Evolutionary conservation across 2,113 vertebrate species (phyloP).

Genomic region (Oreochromis spilurus): DNA sequence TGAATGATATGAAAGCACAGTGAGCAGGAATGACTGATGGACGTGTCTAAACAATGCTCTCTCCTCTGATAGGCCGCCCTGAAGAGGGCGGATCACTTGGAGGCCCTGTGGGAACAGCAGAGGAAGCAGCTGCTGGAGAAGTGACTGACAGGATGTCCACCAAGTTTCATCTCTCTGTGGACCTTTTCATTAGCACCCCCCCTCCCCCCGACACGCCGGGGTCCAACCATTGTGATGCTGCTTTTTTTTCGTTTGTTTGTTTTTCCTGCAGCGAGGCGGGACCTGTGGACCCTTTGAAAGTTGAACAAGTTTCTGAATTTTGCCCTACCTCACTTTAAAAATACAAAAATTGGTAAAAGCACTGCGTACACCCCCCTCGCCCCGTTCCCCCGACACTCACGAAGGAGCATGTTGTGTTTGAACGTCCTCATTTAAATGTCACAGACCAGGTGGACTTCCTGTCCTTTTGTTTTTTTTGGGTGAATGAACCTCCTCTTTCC

Average conservation of each 20-base stretch:
- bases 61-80: slow-evolving; percentile 74
- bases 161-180: not conserved
- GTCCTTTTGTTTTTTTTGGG: not conserved
- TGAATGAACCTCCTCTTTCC: not conserved
- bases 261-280: slow-evolving; percentile 14
- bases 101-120: slow-evolving; percentile 84
- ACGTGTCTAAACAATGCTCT: accelerated
- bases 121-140: slow-evolving; percentile 76
- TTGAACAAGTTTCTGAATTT: not conserved
- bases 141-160: slow-evolving; percentile 45
- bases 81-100: slow-evolving; percentile 85
- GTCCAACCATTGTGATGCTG: not conserved
- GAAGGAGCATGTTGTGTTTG: not conserved
- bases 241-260: not conserved
- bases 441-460: slow-evolving; percentile 1
- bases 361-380: not conserved
- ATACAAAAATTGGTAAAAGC: not conserved
- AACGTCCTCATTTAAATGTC: not conserved
- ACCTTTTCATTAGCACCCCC: not conserved
- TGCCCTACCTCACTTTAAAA: slow-evolving; percentile 27
- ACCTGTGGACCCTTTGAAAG: slow-evolving; percentile 4
- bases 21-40: not conserved
- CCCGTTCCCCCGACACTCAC: not conserved
- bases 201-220: accelerated
- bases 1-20: not conserved